Percentiles rank a stretch among this genome's conserved stretches.
phyloP scores from a whole-genome alignment of 1,140 invertebrate species.

The Caerostris extrusa region DNA sequence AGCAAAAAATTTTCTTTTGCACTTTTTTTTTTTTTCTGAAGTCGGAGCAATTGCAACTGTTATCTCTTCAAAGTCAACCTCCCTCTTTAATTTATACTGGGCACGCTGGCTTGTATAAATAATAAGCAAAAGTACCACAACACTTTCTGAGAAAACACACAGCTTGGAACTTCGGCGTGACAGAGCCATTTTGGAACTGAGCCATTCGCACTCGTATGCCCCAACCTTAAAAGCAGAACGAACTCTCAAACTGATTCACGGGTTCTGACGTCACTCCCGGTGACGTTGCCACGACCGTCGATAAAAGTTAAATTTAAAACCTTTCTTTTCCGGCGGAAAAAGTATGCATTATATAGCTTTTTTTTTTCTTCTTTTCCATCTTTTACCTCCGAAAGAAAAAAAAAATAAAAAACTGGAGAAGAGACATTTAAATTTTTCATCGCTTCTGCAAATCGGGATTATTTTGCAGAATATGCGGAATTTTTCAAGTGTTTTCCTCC shows the following conservation, averaged over 20 bases:
- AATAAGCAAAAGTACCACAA: slow-evolving; percentile 18
- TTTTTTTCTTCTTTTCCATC: background rate
- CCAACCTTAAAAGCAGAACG: slow-evolving; percentile 46
- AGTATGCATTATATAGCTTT: slow-evolving; percentile 25
- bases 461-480: slow-evolving; percentile 32
- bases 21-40: no score
- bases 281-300: slow-evolving; percentile 21
- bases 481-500: slow-evolving; percentile 24
- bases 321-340: slow-evolving; percentile 11
- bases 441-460: slow-evolving; percentile 28
- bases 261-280: slow-evolving; percentile 3
- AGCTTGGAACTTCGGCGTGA: background rate
- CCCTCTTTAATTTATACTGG: background rate
- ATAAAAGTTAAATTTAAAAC: slow-evolving; percentile 61
- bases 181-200: slow-evolving; percentile 32
- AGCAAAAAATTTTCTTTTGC: no score
- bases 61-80: background rate
- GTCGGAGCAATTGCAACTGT: background rate
- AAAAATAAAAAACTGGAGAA: background rate
- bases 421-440: slow-evolving; percentile 32
- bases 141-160: background rate
- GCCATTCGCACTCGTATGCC: slow-evolving; percentile 27
- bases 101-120: background rate
- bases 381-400: no score
- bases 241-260: slow-evolving; percentile 23